Conservation (phyloP, 2,888 invertebrate genomes). For the Opisthograptis luteolata region DNA sequence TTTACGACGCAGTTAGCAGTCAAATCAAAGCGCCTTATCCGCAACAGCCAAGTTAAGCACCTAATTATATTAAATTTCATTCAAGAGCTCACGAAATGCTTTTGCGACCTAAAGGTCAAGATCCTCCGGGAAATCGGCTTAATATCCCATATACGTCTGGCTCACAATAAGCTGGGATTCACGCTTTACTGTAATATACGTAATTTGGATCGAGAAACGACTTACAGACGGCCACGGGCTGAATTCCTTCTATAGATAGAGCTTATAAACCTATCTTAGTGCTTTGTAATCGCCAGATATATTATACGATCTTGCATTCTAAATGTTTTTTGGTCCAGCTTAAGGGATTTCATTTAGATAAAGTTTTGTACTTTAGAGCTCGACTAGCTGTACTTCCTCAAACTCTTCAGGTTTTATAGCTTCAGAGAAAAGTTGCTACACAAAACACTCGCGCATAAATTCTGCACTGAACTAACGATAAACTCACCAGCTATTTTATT, state of each 20-base stretch:
- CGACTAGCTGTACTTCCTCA: constrained; percentile 18
- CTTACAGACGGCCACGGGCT: constrained; percentile 33
- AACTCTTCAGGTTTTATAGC: constrained; percentile 4
- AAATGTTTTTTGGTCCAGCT: no score
- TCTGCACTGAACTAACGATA: constrained; percentile 6
- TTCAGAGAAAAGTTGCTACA: constrained; percentile 14
- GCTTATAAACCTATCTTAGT: constrained; percentile 21
- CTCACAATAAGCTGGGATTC: constrained; percentile 63
- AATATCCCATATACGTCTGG: constrained; percentile 66
- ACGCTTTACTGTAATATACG: constrained; percentile 64
- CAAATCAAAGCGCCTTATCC: not conserved
- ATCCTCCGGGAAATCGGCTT: constrained; percentile 52
- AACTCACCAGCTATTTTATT: constrained; percentile 11
- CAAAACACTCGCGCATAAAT: constrained; percentile 9
- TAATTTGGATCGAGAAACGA: constrained; percentile 53
- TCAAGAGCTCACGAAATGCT: constrained; percentile 53
- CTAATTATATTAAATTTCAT: constrained; percentile 13
- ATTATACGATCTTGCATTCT: constrained; percentile 9
- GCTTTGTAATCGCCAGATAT: constrained; percentile 8
- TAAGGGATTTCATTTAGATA: constrained; percentile 19
- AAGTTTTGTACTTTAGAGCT: constrained; percentile 14
- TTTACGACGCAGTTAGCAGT: not conserved
- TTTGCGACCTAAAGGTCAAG: constrained; percentile 53
- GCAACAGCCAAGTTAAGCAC: not conserved
- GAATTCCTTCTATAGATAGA: constrained; percentile 31